These are phyloP conservation scores for Orestias chungarensis DNA, from an alignment of 2,797 vertebrate genomes.

Conservation along the genomic window DNA sequence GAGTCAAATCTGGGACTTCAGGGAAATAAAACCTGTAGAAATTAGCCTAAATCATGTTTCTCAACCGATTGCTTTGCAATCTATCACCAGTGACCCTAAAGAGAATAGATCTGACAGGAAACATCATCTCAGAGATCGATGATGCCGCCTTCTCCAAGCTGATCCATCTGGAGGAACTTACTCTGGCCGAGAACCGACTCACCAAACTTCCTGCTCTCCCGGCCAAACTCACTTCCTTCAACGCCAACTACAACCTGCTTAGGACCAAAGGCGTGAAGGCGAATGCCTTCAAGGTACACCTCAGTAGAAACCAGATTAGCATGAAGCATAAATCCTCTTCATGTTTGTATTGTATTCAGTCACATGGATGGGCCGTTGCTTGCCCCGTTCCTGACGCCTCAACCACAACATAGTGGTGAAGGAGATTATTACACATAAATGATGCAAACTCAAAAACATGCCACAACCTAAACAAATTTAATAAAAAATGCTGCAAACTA, in stretches of 20 bases:
- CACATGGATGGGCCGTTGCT: too few species aligned
- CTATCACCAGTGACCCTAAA: conserved; percentile 87
- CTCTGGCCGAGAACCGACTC: conserved; percentile 91
- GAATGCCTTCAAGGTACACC: conserved; percentile 91
- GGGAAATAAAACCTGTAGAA: neutral
- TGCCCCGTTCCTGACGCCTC: too few species aligned
- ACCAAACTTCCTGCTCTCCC: conserved; percentile 91
- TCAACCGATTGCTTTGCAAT: neutral
- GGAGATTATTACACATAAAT: too few species aligned
- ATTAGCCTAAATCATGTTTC: neutral
- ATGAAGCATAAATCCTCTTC: neutral
- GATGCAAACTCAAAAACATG: too few species aligned
- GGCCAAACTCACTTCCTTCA: conserved; percentile 87
- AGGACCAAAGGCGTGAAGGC: conserved; percentile 93
- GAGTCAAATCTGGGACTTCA: neutral
- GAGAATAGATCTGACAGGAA: conserved; percentile 95
- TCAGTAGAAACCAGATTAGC: neutral
- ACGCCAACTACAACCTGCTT: conserved; percentile 92
- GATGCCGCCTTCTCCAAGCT: conserved; percentile 93
- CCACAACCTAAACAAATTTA: too few species aligned
- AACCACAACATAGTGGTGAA: neutral
- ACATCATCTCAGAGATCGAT: conserved; percentile 95
- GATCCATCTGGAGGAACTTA: conserved; percentile 87
- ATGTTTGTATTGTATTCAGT: too few species aligned
- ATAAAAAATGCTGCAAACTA: too few species aligned